Percentiles rank a stretch among this genome's conserved stretches.
phyloP scores from a whole-genome alignment of 37 sponge, comb jelly and placozoan species.

The Amphimedon queenslandica region DNA sequence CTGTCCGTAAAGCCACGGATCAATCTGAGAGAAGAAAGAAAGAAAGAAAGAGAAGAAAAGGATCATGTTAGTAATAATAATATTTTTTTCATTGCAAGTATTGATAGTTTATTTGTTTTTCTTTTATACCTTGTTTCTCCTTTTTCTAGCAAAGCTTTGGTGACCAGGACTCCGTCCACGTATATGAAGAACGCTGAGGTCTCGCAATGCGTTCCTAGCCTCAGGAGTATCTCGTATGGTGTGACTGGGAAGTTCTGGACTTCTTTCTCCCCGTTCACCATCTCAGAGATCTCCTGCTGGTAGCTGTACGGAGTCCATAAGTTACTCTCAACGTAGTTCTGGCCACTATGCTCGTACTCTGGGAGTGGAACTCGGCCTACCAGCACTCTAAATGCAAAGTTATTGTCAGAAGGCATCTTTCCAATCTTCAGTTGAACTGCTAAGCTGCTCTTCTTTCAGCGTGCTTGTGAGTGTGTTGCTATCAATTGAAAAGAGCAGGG shows the following conservation, averaged over 20 bases:
- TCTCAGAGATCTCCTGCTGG: constrained; percentile 35
- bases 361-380: constrained; percentile 48
- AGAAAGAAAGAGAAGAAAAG: background rate
- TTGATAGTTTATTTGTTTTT: background rate
- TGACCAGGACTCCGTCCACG: constrained; percentile 56
- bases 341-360: constrained; percentile 45
- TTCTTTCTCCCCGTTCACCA: constrained; percentile 57
- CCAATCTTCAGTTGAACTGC: too few relatives aligned
- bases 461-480: too few relatives aligned
- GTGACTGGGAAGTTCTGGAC: constrained; percentile 53
- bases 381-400: constrained; percentile 41
- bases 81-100: background rate
- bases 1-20: constrained; percentile 57
- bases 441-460: too few relatives aligned
- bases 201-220: constrained; percentile 43
- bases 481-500: too few relatives aligned
- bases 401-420: constrained; percentile 48
- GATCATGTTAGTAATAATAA: background rate
- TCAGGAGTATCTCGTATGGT: constrained; percentile 45
- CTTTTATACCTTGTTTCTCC: background rate
- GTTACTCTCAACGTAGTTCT: constrained; percentile 56
- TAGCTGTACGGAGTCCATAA: constrained; percentile 59
- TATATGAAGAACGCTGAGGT: constrained; percentile 47
- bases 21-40: constrained; percentile 16
- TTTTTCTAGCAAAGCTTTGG: constrained; percentile 49